Percentiles rank a stretch among this genome's conserved stretches.
Evolutionary conservation across 2,797 vertebrate genomes (phyloP).

Genomic region (Myripristis jacobus): DNA sequence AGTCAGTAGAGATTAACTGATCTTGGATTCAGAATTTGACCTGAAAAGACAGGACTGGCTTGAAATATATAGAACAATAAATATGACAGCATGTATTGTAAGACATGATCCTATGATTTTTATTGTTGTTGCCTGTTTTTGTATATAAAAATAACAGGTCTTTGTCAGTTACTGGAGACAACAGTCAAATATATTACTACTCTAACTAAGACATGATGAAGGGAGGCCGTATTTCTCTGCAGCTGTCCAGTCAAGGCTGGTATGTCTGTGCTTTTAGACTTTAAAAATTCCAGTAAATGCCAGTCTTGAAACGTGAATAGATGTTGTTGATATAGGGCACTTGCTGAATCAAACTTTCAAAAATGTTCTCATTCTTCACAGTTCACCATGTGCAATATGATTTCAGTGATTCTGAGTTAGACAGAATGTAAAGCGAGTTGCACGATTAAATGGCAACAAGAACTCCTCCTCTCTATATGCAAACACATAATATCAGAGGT

Average conservation of each 20-base stretch:
- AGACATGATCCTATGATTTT: background rate
- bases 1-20: background rate
- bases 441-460: no score
- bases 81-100: background rate
- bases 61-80: background rate
- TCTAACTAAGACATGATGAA: slow-evolving; percentile 8
- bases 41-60: background rate
- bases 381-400: background rate
- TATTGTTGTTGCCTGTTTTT: no score
- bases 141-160: no score
- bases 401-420: no score
- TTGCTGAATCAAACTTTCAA: no score
- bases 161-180: no score
- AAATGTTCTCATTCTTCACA: background rate
- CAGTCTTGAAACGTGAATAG: no score
- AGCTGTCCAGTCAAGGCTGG: background rate
- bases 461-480: no score
- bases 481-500: background rate
- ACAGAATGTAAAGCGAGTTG: no score
- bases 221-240: background rate
- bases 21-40: background rate
- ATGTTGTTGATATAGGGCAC: no score
- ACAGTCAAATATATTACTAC: slow-evolving; percentile 3
- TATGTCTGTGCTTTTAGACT: background rate
- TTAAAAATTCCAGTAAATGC: no score